Evolutionary conservation across 2,113 vertebrate genomes (phyloP), one percentile per base, ranked within the genome.

Genomic region (Cygnus atratus): DNA sequence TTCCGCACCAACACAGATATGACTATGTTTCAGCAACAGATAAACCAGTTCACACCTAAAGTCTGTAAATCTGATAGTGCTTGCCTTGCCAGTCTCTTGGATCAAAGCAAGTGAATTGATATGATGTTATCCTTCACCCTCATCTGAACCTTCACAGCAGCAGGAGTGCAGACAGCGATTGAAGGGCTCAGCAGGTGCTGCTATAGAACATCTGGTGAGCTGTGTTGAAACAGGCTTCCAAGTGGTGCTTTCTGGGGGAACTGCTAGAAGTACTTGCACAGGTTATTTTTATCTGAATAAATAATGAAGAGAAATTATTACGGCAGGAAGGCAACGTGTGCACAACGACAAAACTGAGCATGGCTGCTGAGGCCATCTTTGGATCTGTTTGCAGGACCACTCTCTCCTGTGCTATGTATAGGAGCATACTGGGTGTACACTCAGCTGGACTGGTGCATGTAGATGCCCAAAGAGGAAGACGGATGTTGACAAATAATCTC

Each of bases 181-280:
- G 93, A 94, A 96, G 48, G 74, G 58, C 78, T 79, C 54, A 1
- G 89, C 84, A 91, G 91, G 71, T 89, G 84, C 77, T 83, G 77
- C 43, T 76, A 11, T 14, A 87, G 78, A 95, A 72, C 87, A 93
- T 92, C 84, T 95, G 94, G 35, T 83, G 59, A 87, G 44, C 71
- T 82, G 44, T 73, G 71, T 80, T 65, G 68, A 91, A 58, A 92
- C 41, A 73, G 58, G 55, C 58, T 92, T 93, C 81, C 84, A 89
- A 95, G 67, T 39, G 66, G 70, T 87, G 80, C 37, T 92, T 91
- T 88, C 73, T 84, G 59, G 76, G 88, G 80, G 43, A 95, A 90
- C 46, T 86, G 44, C 48, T 89, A 54, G 54, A 91, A n/a, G 46
- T 74, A 59, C 37, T 74, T 58, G n/a, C 31, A 70, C 16, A 58